phyloP scores from a whole-genome alignment of 1,140 invertebrate genomes.

The Bactericera cockerelli region DNA sequence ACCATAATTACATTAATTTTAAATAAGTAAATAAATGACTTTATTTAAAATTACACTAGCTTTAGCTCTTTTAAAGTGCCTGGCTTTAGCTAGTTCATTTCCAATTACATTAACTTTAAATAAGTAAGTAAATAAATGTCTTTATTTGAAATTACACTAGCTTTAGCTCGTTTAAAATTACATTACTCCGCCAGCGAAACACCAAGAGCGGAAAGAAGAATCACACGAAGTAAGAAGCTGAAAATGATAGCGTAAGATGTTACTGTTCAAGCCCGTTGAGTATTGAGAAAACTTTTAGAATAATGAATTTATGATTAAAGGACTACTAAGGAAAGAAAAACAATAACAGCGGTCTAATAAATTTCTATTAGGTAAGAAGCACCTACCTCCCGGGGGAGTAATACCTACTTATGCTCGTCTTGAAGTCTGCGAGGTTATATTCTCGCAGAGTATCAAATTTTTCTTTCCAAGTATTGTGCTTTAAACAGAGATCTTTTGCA shows the following conservation, averaged over 20 bases:
- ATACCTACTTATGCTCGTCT: conserved; percentile 8
- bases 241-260: not conserved
- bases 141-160: too few species aligned
- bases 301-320: conserved; percentile 9
- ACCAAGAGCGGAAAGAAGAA: not conserved
- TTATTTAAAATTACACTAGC: too few species aligned
- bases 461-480: not conserved
- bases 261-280: not conserved
- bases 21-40: too few species aligned
- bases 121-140: too few species aligned
- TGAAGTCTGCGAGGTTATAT: not conserved
- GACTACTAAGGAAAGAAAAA: not conserved
- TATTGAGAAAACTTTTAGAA: conserved; percentile 8
- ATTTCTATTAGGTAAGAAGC: conserved; percentile 7
- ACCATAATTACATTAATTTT: too few species aligned
- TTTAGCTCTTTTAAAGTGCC: too few species aligned
- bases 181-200: too few species aligned
- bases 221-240: not conserved
- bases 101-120: too few species aligned
- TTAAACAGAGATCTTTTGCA: too few species aligned
- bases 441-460: not conserved
- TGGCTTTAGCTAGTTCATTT: too few species aligned
- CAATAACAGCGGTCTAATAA: conserved; percentile 5
- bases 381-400: not conserved
- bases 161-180: too few species aligned